Evolutionary conservation across 1,140 invertebrate species (phyloP).

Genomic region (Ectropis grisescens): DNA sequence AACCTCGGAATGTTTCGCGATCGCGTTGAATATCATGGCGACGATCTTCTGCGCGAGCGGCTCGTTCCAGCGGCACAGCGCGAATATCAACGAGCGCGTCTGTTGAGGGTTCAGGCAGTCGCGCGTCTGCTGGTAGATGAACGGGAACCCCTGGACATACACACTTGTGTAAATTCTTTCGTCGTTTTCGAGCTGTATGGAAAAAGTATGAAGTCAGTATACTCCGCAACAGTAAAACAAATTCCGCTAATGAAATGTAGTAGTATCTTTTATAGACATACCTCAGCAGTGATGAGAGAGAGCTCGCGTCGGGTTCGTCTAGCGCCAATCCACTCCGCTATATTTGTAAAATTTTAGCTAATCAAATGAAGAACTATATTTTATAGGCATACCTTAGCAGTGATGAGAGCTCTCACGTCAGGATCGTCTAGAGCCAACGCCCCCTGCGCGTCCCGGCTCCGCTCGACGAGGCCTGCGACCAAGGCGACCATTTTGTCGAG

Average conservation of each 20-base stretch:
- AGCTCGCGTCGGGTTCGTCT: too few relatives aligned
- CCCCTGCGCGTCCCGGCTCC: constrained; percentile 83
- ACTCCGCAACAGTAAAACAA: too few relatives aligned
- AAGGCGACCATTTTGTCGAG: constrained; percentile 97
- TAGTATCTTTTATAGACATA: too few relatives aligned
- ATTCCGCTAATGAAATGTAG: too few relatives aligned
- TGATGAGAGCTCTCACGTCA: constrained; percentile 87
- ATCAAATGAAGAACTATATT: too few relatives aligned
- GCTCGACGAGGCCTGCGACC: constrained; percentile 89
- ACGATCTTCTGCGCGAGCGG: constrained; percentile 87
- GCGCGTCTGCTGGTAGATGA: constrained; percentile 93
- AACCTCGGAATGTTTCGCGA: constrained; percentile 90
- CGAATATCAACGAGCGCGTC: constrained; percentile 92
- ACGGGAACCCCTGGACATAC: constrained; percentile 84
- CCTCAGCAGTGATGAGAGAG: too few relatives aligned
- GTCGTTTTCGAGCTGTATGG: too few relatives aligned
- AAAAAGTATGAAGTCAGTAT: too few relatives aligned
- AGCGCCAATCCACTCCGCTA: too few relatives aligned
- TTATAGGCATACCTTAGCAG: constrained; percentile 83
- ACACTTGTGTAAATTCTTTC: constrained; percentile 4
- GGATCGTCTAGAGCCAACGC: constrained; percentile 81
- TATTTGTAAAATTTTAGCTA: too few relatives aligned
- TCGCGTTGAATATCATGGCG: constrained; percentile 89
- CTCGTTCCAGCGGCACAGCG: constrained; percentile 91
- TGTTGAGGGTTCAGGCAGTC: constrained; percentile 94